A percentile compares a stretch with the other conserved stretches of the same genome.
Evolutionary conservation across 2,797 vertebrate genomes (phyloP).

Genomic region (Lacerta agilis): DNA sequence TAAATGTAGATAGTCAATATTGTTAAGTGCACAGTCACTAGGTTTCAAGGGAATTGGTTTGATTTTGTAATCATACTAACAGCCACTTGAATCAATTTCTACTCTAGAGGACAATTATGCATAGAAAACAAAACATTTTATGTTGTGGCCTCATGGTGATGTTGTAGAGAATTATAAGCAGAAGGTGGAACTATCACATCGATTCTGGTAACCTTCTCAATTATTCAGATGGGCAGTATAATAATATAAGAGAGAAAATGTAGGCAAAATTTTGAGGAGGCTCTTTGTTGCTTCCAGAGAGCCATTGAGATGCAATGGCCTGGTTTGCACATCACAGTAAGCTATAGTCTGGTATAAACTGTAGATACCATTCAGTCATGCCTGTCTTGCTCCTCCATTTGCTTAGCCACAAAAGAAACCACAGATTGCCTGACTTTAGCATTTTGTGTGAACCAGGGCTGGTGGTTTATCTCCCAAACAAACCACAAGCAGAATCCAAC

Average conservation of each 20-base stretch:
- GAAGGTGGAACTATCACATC: neutral
- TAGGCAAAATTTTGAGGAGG: neutral
- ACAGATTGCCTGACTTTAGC: too few relatives aligned
- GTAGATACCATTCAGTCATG: too few relatives aligned
- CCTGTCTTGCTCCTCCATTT: too few relatives aligned
- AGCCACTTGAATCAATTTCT: constrained; percentile 22
- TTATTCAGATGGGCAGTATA: neutral
- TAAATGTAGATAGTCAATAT: constrained; percentile 11
- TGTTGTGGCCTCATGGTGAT: neutral
- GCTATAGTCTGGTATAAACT: too few relatives aligned
- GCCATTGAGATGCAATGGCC: neutral
- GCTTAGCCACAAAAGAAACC: too few relatives aligned
- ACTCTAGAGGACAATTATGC: neutral
- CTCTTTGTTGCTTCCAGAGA: neutral
- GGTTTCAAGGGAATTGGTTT: constrained; percentile 24
- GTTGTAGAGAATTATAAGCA: constrained; percentile 1
- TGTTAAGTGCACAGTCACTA: neutral
- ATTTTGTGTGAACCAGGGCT: too few relatives aligned
- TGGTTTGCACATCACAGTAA: too few relatives aligned
- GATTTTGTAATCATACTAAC: constrained; percentile 32
- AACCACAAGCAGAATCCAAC: too few relatives aligned
- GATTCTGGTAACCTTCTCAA: constrained; percentile 15
- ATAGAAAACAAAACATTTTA: constrained; percentile 29
- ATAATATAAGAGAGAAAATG: neutral
- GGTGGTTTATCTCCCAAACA: too few relatives aligned